Percentiles rank a stretch among this genome's conserved stretches.
phyloP scores from a whole-genome alignment of 2,888 invertebrate species.

The Parnassius apollo region DNA sequence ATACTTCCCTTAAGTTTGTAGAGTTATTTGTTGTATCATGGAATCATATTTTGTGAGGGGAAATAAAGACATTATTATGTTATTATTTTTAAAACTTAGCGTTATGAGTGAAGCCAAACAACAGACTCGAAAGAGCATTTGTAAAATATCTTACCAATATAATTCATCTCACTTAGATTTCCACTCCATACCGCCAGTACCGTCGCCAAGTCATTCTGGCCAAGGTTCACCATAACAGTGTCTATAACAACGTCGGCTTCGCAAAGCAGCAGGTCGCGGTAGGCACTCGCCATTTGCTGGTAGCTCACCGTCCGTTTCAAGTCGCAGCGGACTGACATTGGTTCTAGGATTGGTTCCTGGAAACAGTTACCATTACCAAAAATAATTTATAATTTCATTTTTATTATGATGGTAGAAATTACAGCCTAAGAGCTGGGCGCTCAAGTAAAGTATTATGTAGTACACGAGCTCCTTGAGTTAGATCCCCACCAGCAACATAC shows the following conservation, averaged over 20 bases:
- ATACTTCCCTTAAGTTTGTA: too few species aligned
- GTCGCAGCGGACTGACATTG: constrained; percentile 86
- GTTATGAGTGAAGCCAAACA: too few species aligned
- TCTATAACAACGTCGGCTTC: constrained; percentile 86
- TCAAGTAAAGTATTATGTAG: too few species aligned
- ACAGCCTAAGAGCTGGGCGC: not conserved
- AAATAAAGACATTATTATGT: too few species aligned
- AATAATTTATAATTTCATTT: not conserved
- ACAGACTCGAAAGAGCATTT: too few species aligned
- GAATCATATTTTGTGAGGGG: too few species aligned
- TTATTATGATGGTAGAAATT: not conserved
- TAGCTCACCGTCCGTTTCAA: constrained; percentile 81
- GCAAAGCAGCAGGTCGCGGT: constrained; percentile 70
- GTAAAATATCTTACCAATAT: constrained; percentile 60
- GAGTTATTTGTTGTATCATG: too few species aligned
- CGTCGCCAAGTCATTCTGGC: constrained; percentile 88
- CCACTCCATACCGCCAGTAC: constrained; percentile 86
- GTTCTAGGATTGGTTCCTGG: constrained; percentile 89
- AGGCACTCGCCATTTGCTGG: constrained; percentile 44
- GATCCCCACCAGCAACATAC: too few species aligned
- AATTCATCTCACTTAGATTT: constrained; percentile 83
- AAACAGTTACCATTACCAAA: not conserved
- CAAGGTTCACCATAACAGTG: constrained; percentile 84
- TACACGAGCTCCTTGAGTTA: too few species aligned
- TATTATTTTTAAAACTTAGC: too few species aligned